Evolutionary conservation across 2,888 invertebrate species (phyloP).

Genomic region (Carabus problematicus): DNA sequence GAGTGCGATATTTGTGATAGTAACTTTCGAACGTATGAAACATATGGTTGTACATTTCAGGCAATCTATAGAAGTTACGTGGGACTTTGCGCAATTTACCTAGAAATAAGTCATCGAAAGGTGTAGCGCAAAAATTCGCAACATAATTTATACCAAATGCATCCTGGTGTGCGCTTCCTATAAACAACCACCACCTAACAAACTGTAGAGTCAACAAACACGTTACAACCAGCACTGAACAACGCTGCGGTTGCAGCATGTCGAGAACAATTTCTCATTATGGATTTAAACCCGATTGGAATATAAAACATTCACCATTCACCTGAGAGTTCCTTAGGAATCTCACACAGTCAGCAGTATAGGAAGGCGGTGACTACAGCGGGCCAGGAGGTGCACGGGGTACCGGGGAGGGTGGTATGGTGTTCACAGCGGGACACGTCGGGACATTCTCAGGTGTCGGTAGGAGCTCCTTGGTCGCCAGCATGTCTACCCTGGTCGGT

Average conservation of each 20-base stretch:
- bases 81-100: too few species aligned
- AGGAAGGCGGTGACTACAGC: neutral
- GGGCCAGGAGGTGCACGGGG: neutral
- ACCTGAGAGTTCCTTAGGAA: neutral
- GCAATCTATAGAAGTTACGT: too few species aligned
- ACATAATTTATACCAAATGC: too few species aligned
- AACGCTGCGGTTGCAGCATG: neutral
- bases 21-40: too few species aligned
- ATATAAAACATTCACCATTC: constrained; percentile 11
- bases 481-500: constrained; percentile 13
- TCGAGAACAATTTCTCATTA: constrained; percentile 15
- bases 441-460: constrained; percentile 55
- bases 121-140: too few species aligned
- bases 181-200: too few species aligned
- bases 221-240: constrained; percentile 1
- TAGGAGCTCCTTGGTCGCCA: constrained; percentile 18
- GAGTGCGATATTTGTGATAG: too few species aligned
- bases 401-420: constrained; percentile 8
- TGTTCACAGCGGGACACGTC: constrained; percentile 48
- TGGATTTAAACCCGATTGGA: constrained; percentile 20
- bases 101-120: too few species aligned
- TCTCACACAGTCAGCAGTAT: neutral
- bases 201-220: too few species aligned
- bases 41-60: too few species aligned
- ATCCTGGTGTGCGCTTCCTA: too few species aligned